Evolutionary conservation across 2,888 invertebrate genomes (phyloP), one percentile per base, ranked within the genome.

Genomic region (Ennomos erosarius): DNA sequence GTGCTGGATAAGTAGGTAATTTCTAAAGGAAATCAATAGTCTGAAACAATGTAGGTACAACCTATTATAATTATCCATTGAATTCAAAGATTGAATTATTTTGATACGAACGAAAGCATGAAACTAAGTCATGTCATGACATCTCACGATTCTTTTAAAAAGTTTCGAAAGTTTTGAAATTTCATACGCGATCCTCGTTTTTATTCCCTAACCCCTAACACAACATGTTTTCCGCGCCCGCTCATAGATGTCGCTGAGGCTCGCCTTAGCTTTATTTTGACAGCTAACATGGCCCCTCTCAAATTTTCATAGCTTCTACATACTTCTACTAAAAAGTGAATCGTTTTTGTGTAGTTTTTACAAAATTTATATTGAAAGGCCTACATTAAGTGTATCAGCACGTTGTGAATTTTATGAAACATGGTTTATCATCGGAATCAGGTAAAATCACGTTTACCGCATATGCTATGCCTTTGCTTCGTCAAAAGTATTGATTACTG

Each of bases 401-500:
- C 39, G 36, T 35, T 50, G 54, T 59, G 59, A 46, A 46, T 59
- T 40, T 42, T 46, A 45, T 59, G 39, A 34, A 62, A 48, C 36
- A 67, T 67, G 65, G 33, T 47, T 44, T 36, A 55, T 52, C 43
- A 34, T 36, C 50, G 44, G 50, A 54, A 55, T 55, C 59, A 65
- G 68, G 68, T 69, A 67, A 51, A 44, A 34, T 62, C 46, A 39
- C 45, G 26, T 59, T 63, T 44, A 42, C 53, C 55, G 56, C 65
- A 66, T 67, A 66, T 62, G 63, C 65, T 58, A 65, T 65, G 51
- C 40, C 11, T 65, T 62, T 76, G 67, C 53, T 44, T 68, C 60
- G 61, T 52, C 54, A 67, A 68, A 68, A 68, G 74, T 86, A 86
- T 85, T 80, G 86, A 85, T 86, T 77, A 71, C 67, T 62, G 50